Base-by-base conservation (phyloP, 2,888 invertebrate genomes). In the Calliphora vomitoria region DNA sequence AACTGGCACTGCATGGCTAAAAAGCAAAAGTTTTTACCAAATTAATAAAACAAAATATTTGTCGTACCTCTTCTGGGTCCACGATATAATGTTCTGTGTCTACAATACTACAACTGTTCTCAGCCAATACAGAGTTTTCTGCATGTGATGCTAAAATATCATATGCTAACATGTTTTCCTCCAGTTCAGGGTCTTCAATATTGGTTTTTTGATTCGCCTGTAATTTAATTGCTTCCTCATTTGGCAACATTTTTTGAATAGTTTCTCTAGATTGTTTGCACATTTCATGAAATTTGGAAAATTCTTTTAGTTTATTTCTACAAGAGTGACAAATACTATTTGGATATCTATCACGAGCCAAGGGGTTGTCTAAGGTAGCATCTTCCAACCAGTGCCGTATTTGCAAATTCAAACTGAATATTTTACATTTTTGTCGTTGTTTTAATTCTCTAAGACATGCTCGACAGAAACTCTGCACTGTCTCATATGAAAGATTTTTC, bases 221-320 rank as follows among this genome's bases (percentile, higher is more conserved):
- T 13, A 44, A 44, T 44, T 44, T 44, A 18, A 10, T 8, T 20
- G 3, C 55, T 15, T 58, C 13, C 25, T 18, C 18, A 6, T 50
- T 38, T 53, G 15, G 11, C 35, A 4, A 31, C 15, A 62, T 13
- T 47, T 66, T 62, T 3, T 72, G 41, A 80, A 74, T 66, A 25
- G 88, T 91, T 10, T 85, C 76, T 74, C 89, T 88, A 10, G 93
- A 92, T 76, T 91, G 90, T 60, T 89, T 88, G 75, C 91, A 92
- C 92, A 92, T 91, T 13, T 90, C 86, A 76, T 91, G 91, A 82
- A 92, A 92, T 25, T 91, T 90, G 38, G 91, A 88, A 20, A 92
- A 90, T 38, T 90, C 89, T n/a, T 90, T 88, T 25, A 92, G 88
- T 89, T 92, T 87, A 8, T 89, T 88, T 82, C 90, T 90, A 79